Evolutionary conservation across 2,888 invertebrate species (phyloP).

Genomic region (Acleris sparsana): DNA sequence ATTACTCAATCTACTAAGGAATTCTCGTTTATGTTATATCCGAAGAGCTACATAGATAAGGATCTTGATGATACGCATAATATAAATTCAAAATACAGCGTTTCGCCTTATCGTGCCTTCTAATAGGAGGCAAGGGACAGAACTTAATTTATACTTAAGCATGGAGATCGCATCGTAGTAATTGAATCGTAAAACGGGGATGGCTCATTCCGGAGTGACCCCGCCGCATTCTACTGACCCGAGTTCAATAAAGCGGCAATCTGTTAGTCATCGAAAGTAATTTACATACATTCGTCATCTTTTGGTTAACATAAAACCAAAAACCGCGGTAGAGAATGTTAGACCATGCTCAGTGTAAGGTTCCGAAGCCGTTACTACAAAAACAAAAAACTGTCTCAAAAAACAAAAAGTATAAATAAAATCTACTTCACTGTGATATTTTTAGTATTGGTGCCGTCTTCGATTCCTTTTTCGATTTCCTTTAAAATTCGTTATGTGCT

Average conservation of each 20-base stretch:
- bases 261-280: slow-evolving; percentile 32
- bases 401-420: no score
- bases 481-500: no score
- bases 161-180: slow-evolving; percentile 33
- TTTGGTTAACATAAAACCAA: no score
- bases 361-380: no score
- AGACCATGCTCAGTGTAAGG: no score
- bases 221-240: slow-evolving; percentile 33
- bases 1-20: background rate
- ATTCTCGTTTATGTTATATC: background rate
- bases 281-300: slow-evolving; percentile 14
- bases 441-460: no score
- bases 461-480: no score
- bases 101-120: slow-evolving; percentile 15
- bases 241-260: slow-evolving; percentile 34
- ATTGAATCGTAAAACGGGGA: slow-evolving; percentile 36
- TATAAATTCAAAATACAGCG: slow-evolving; percentile 11
- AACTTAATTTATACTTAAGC: slow-evolving; percentile 32
- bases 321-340: no score
- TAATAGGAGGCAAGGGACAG: slow-evolving; percentile 21
- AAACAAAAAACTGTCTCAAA: no score
- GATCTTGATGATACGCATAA: slow-evolving; percentile 5
- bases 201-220: slow-evolving; percentile 35
- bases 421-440: no score
- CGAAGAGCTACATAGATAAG: background rate